Percentiles rank a stretch among this genome's conserved stretches.
These are phyloP conservation scores for Rallus crepitans DNA, from an alignment of 2,797 vertebrate genomes.

Conservation along the genomic window DNA sequence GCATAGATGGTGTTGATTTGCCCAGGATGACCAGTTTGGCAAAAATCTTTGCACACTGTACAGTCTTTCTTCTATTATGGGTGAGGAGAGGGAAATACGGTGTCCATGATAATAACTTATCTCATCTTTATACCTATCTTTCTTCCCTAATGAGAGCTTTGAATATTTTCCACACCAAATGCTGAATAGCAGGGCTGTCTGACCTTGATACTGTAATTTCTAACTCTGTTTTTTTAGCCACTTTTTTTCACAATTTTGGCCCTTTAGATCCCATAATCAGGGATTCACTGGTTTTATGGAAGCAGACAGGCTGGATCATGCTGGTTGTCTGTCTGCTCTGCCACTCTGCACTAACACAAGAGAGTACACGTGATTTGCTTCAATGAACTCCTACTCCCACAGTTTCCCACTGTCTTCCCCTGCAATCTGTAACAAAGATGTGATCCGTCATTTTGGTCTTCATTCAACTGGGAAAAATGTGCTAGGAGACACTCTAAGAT, in stretches of 20 bases:
- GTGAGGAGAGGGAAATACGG: background rate
- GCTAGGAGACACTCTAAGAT: background rate
- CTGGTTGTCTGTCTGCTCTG: background rate
- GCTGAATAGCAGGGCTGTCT: background rate
- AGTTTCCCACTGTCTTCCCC: background rate
- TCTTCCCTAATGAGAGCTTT: background rate
- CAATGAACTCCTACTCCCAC: background rate
- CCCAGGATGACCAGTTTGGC: background rate
- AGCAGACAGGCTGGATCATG: background rate
- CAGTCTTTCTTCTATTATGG: background rate
- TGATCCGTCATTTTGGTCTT: conserved; percentile 18
- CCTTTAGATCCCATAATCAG: background rate
- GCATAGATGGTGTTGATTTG: background rate
- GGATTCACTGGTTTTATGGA: background rate
- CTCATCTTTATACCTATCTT: background rate
- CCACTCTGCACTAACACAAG: background rate
- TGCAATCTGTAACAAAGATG: conserved; percentile 12
- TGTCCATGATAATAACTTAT: background rate
- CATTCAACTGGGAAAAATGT: background rate
- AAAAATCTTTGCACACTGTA: background rate
- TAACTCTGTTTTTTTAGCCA: background rate
- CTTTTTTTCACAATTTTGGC: background rate
- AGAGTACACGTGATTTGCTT: background rate
- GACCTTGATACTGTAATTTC: background rate
- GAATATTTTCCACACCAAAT: background rate